A percentile compares a stretch with the other conserved stretches of the same genome.
These are phyloP conservation scores for Theristicus caerulescens DNA, from an alignment of 2,113 vertebrate species.

Conservation along the genomic window DNA sequence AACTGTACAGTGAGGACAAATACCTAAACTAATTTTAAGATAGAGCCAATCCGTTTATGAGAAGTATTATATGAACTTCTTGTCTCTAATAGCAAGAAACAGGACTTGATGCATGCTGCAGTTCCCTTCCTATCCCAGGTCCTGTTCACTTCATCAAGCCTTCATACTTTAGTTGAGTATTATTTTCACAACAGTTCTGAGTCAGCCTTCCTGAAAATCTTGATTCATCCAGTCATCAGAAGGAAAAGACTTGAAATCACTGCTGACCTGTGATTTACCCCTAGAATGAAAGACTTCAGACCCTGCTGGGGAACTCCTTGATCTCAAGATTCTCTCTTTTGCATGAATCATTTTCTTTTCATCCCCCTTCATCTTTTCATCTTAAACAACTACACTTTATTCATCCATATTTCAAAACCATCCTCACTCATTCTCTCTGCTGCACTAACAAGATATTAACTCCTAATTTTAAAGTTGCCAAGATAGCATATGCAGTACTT, in stretches of 20 bases:
- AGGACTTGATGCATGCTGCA: not conserved
- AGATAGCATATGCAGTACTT: not conserved
- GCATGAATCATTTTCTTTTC: not conserved
- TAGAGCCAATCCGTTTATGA: not conserved
- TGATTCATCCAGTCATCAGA: not conserved
- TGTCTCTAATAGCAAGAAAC: not conserved
- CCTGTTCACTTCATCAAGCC: not conserved
- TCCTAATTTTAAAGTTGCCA: constrained; percentile 21
- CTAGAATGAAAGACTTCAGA: not conserved
- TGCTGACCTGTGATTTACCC: constrained; percentile 28
- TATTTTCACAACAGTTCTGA: constrained; percentile 10
- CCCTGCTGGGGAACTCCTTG: not conserved
- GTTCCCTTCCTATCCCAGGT: not conserved
- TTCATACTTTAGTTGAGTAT: not conserved
- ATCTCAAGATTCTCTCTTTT: constrained; percentile 20
- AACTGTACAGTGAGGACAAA: not conserved
- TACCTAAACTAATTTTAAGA: not conserved
- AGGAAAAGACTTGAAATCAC: not conserved
- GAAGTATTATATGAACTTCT: not conserved
- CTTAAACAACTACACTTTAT: constrained; percentile 16
- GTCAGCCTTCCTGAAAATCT: not conserved
- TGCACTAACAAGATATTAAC: not conserved
- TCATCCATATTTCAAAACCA: constrained; percentile 28
- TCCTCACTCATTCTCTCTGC: not conserved
- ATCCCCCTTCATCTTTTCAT: constrained; percentile 14